These are phyloP conservation scores for Sycobia sp. DNA, from an alignment of 1,140 invertebrate species.

Conservation along the genomic window DNA sequence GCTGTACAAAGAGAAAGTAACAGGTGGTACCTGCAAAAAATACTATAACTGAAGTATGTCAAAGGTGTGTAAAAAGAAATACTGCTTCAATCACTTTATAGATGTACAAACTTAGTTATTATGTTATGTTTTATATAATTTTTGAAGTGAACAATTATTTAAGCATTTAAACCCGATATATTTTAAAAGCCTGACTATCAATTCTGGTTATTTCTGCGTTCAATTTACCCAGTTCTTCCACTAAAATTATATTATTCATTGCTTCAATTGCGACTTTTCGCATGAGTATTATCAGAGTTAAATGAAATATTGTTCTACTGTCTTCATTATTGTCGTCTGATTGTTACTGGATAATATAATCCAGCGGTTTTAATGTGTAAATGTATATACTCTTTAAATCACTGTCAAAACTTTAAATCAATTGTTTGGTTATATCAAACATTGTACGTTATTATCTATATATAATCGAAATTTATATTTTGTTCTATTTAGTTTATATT, in stretches of 20 bases:
- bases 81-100: conserved; percentile 19
- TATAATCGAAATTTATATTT: conserved; percentile 25
- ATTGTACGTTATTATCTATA: conserved; percentile 15
- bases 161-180: conserved; percentile 24
- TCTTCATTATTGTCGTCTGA: conserved; percentile 5
- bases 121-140: conserved; percentile 2
- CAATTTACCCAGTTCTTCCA: conserved; percentile 12
- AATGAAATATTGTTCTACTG: conserved; percentile 5
- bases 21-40: conserved; percentile 20
- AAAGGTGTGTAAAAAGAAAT: conserved; percentile 4
- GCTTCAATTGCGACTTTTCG: conserved; percentile 4
- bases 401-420: conserved; percentile 18
- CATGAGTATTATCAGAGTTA: conserved; percentile 9
- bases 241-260: conserved; percentile 13
- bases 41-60: conserved; percentile 4
- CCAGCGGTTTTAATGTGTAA: conserved; percentile 22
- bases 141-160: conserved; percentile 14
- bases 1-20: conserved; percentile 23
- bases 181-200: conserved; percentile 7
- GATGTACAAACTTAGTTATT: conserved; percentile 16
- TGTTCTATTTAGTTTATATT: conserved; percentile 22
- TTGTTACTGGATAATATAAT: conserved; percentile 28
- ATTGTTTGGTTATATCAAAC: conserved; percentile 15
- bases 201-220: conserved; percentile 11
- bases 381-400: conserved; percentile 23